Conservation (phyloP, 92 coral and sea anemone genomes). For the Epizoanthus fatuus region DNA sequence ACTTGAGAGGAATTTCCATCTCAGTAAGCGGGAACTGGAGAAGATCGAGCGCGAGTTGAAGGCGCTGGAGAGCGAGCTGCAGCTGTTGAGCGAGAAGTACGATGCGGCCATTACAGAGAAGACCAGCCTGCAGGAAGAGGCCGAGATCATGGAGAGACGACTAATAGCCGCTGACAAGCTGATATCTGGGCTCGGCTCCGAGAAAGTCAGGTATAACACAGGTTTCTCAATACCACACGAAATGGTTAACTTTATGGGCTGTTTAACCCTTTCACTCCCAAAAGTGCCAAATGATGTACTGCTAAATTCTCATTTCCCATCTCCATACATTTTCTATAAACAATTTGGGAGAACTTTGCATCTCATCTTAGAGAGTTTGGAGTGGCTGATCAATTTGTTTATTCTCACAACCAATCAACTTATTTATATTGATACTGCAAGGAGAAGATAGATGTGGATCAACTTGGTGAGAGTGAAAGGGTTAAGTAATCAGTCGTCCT, state of each 20-base stretch:
- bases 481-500: too few relatives aligned
- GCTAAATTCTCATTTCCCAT: too few relatives aligned
- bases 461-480: too few relatives aligned
- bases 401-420: background rate
- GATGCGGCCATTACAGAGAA: slow-evolving; percentile 97
- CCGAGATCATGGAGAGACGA: slow-evolving; percentile 98
- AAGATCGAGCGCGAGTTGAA: slow-evolving; percentile 97
- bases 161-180: slow-evolving; percentile 99
- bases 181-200: slow-evolving; percentile 98
- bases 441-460: too few relatives aligned
- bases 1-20: slow-evolving; percentile 90
- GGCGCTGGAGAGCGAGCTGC: slow-evolving; percentile 90
- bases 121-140: slow-evolving; percentile 92
- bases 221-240: background rate
- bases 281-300: too few relatives aligned
- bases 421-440: background rate
- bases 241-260: background rate
- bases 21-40: slow-evolving; percentile 96
- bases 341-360: too few relatives aligned
- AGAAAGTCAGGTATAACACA: slow-evolving; percentile 86
- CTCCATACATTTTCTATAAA: too few relatives aligned
- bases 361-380: too few relatives aligned
- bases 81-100: slow-evolving; percentile 88
- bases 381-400: too few relatives aligned
- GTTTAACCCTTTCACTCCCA: background rate